Conservation (phyloP, 2,888 invertebrate genomes). For the Eristalinus sepulchralis region DNA sequence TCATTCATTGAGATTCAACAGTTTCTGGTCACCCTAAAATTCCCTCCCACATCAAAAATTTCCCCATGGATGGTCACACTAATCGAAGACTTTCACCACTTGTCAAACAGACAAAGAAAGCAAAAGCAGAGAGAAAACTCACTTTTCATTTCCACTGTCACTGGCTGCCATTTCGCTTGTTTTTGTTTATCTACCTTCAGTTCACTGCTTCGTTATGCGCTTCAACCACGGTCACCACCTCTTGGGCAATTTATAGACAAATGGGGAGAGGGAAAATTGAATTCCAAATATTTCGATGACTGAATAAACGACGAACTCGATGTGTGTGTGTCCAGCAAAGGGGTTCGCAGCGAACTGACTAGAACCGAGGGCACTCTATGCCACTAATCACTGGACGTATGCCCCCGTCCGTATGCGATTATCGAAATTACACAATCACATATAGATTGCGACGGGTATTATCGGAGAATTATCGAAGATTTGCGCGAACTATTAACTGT, state of each 20-base stretch:
- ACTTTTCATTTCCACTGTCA: conserved; percentile 34
- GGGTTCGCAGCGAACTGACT: conserved; percentile 16
- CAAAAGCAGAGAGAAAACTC: conserved; percentile 3
- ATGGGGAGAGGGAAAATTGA: not conserved
- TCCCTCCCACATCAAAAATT: too few species aligned
- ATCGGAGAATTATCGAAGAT: not conserved
- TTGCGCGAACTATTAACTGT: not conserved
- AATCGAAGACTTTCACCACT: not conserved
- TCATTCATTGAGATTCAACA: too few species aligned
- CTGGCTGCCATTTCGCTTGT: conserved; percentile 27
- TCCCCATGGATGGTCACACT: too few species aligned
- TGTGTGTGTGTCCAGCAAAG: not conserved
- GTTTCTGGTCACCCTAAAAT: too few species aligned
- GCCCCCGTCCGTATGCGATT: not conserved
- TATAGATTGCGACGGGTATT: not conserved
- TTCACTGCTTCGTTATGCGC: not conserved
- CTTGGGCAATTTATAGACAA: not conserved
- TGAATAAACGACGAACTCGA: not conserved
- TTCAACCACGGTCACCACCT: conserved; percentile 3
- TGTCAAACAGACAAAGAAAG: not conserved
- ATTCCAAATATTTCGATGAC: not conserved
- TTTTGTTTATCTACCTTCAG: conserved; percentile 3
- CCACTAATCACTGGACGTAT: not conserved
- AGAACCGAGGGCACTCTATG: not conserved
- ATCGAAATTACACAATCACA: conserved; percentile 4